Evolutionary conservation across 2,113 vertebrate genomes (phyloP), one percentile per base, ranked within the genome.

Genomic region (Pandion haliaetus): DNA sequence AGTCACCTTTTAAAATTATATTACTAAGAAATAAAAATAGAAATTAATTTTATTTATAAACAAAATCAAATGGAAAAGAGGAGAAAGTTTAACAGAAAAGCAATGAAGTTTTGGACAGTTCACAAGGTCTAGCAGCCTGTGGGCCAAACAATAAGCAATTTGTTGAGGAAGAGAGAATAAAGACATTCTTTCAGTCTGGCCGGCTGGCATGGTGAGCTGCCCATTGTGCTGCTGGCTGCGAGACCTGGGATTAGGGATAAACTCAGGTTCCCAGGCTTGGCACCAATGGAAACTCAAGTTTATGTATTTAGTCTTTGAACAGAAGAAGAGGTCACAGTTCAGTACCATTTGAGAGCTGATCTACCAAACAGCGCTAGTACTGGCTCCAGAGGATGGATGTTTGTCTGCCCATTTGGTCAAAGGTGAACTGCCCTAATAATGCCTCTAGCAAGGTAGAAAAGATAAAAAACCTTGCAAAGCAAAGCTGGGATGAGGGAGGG

Each of bases 251-350:
- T 97, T 95, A 94, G 76, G 85, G 94, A 97, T 74, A 55, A 96
- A 79, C 74, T 94, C 84, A 93, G 96, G 93, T 97, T 97, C 96
- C 95, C 97, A 97, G 92, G 95, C 94, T 93, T 97, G 96, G 94
- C 95, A 97, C 96, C 92, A 97, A 83, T 91, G 89, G 94, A 97
- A 96, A 87, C 76, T 92, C 70, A 85, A 95, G 95, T 96, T 97
- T 94, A 95, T 85, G 88, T 91, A 61, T 93, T 93, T 95, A 95
- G 93, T 84, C 95, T 97, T 97, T 97, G 95, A 97, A 97, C 90
- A 98, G 94, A 94, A 95, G 90, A 96, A 82, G 83, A 96, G 97
- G 97, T 98, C 97, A 97, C 91, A 97, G 96, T 97, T 97, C 97
- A 97, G 91, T 69, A 94, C 84, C 86, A 67, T 95, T 96, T 97